Evolutionary conservation across 2,797 vertebrate genomes (phyloP), one percentile per base, ranked within the genome.

Genomic region (Urosaurus nigricauda): DNA sequence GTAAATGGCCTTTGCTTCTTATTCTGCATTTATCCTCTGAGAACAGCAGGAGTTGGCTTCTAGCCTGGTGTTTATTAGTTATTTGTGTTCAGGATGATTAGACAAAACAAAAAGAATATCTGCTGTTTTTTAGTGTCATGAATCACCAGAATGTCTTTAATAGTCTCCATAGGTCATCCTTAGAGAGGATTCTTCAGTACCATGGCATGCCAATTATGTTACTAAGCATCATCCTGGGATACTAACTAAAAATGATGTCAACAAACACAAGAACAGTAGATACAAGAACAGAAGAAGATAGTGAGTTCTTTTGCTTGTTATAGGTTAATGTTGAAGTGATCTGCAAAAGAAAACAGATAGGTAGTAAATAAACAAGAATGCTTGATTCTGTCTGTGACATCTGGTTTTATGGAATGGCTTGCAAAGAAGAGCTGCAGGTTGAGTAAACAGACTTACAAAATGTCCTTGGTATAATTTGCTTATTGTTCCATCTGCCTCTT

Each of bases 61-160:
- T 70, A 73, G 37, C 26, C 35, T 84, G 63, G 17, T 79, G 35
- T 78, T 78, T 78, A 79, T 68, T 86, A 24, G 26, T 21, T 84
- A 47, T 79, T 60, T 82, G 19, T 71, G n/a, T 74, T 74, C 29
- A 12, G 35, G 53, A 56, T 81, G 47, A 87, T 87, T 87, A 87
- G 24, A 71, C n/a, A 81, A 68, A 40, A 79, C 60, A 73, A 60
- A 80, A 81, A 8, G 29, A 32, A 24, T 81, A 56, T 58, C 26
- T 71, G 35, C 37, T 81, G 47, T 19, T 53, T 87, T 87, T 56
- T 16, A 60, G 51, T 81, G 51, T 60, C 17, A 56, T 8, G 21
- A 26, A 40, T 81, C 37, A 43, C 51, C 58, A 40, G 11, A 80
- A 71, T 73, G 51, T 37, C 53, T 87, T 80, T 73, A 40, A 60